phyloP scores from a whole-genome alignment of 2,888 invertebrate species.

The Osmoderma eremita region DNA sequence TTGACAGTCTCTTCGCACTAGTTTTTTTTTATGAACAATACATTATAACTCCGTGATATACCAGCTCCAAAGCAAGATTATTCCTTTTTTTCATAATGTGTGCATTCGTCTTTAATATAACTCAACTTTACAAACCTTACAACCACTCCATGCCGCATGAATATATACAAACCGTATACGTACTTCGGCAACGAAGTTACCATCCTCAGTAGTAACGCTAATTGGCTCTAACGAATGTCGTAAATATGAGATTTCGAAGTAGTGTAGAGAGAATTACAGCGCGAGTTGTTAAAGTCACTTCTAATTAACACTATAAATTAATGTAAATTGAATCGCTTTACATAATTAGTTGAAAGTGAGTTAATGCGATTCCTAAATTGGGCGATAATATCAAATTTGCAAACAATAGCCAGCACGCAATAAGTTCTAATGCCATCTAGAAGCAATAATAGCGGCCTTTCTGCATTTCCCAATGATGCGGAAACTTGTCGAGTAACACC shows the following conservation, averaged over 20 bases:
- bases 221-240: slow-evolving; percentile 2
- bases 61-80: too few relatives aligned
- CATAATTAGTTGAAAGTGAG: slow-evolving; percentile 41
- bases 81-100: too few relatives aligned
- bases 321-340: slow-evolving; percentile 40
- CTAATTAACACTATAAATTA: slow-evolving; percentile 44
- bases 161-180: too few relatives aligned
- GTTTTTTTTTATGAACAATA: too few relatives aligned
- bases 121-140: too few relatives aligned
- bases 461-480: slow-evolving; percentile 26
- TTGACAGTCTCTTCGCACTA: too few relatives aligned
- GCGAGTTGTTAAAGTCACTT: slow-evolving; percentile 22
- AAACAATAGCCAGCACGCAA: slow-evolving; percentile 30
- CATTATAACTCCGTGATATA: too few relatives aligned
- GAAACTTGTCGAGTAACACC: background rate
- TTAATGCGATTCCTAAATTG: slow-evolving; percentile 38
- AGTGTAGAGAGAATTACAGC: background rate
- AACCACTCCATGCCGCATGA: too few relatives aligned
- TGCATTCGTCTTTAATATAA: too few relatives aligned
- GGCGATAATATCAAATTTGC: slow-evolving; percentile 40
- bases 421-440: slow-evolving; percentile 10
- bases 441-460: background rate
- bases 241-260: slow-evolving; percentile 15
- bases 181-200: too few relatives aligned
- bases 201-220: slow-evolving; percentile 1